These are phyloP conservation scores for Zaprionus kolodkinae DNA, from an alignment of 1,140 invertebrate species.

Conservation along the genomic window DNA sequence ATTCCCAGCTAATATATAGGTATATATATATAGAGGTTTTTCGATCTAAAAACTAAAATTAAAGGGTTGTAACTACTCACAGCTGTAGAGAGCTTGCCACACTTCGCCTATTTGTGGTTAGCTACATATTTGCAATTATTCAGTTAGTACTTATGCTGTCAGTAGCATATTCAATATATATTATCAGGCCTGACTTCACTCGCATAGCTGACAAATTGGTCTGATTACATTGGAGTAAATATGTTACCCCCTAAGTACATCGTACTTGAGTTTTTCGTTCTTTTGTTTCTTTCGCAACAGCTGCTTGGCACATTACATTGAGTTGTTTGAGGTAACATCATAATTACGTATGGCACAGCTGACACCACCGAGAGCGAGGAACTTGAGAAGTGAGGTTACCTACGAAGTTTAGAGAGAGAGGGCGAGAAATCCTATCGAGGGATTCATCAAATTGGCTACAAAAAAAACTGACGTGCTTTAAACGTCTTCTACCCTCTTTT, in stretches of 20 bases:
- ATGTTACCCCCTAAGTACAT: neutral
- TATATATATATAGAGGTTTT: slow-evolving; percentile 56
- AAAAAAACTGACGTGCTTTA: too few relatives aligned
- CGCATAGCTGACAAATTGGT: neutral
- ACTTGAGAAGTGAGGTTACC: neutral
- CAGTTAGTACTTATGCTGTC: slow-evolving; percentile 41
- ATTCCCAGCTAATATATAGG: slow-evolving; percentile 60
- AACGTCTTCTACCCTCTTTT: neutral
- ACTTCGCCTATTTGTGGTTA: slow-evolving; percentile 14
- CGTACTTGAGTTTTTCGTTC: slow-evolving; percentile 16
- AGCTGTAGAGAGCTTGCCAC: neutral
- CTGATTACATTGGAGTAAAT: neutral
- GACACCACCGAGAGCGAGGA: slow-evolving; percentile 16
- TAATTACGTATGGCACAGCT: slow-evolving; percentile 13
- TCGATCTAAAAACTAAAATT: slow-evolving; percentile 38
- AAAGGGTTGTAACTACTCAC: neutral
- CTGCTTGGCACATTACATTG: slow-evolving; percentile 32
- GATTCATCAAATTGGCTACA: neutral
- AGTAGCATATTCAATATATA: slow-evolving; percentile 42
- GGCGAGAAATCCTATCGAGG: neutral
- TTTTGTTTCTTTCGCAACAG: slow-evolving; percentile 48
- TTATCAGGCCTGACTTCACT: slow-evolving; percentile 23
- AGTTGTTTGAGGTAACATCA: slow-evolving; percentile 56
- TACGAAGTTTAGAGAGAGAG: neutral
- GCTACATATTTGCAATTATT: slow-evolving; percentile 60